phyloP scores from a whole-genome alignment of 2,113 vertebrate genomes.

The Ibidorhyncha struthersii region DNA sequence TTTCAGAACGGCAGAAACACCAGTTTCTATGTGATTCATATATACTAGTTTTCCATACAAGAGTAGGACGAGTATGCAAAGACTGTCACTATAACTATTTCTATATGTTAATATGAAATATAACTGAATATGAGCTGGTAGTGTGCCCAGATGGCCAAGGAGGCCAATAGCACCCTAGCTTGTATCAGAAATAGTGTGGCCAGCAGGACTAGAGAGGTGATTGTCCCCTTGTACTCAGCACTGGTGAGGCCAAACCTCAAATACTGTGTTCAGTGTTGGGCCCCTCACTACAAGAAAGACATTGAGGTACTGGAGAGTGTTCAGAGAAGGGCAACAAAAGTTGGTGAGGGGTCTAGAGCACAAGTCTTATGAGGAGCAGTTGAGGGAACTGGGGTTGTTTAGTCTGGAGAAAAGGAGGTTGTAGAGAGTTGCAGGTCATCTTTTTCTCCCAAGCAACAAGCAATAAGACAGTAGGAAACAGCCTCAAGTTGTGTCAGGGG shows the following conservation, averaged over 20 bases:
- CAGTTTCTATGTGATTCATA: background rate
- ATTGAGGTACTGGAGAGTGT: background rate
- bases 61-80: background rate
- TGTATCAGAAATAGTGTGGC: background rate
- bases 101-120: background rate
- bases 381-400: background rate
- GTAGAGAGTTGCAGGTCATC: fast-evolving
- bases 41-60: background rate
- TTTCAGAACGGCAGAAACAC: background rate
- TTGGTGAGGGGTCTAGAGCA: background rate
- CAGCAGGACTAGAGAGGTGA: background rate
- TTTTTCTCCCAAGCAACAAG: background rate
- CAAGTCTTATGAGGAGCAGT: fast-evolving
- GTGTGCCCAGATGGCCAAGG: background rate
- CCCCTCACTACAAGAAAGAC: background rate
- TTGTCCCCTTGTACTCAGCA: fast-evolving
- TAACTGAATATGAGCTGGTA: background rate
- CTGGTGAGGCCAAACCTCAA: fast-evolving
- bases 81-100: background rate
- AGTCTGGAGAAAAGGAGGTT: background rate
- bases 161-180: background rate
- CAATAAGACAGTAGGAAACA: fast-evolving
- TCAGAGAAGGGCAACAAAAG: background rate
- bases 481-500: background rate
- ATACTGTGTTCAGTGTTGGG: background rate